Base-by-base conservation (phyloP, 2,113 vertebrate genomes). In the Macquaria ambigua region DNA sequence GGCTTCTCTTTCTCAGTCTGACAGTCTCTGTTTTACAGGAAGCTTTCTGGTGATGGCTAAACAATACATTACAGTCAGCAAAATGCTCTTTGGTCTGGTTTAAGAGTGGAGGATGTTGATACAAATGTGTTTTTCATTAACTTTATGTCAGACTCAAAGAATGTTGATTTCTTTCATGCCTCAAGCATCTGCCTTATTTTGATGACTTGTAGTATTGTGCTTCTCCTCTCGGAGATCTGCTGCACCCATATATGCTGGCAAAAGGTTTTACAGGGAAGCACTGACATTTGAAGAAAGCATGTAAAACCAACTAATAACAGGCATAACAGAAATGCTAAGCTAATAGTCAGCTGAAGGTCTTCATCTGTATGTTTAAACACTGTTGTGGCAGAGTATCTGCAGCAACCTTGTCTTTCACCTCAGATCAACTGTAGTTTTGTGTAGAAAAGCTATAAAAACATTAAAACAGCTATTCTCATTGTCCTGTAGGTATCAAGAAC, bases 101-200 rank as follows among this genome's bases (percentile, higher is more conserved):
- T 55, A 4, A 55, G 64, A 74, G 63, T 18, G 9, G 28, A 69
- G 62, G 43, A 31, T 50, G 59, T 74, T 34, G 50, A 64, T 72
- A 20, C 41, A 69, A 64, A 73, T 81, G 78, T 82, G 66, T 55
- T 82, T 85, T 74, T 81, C 52, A 74, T 87, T 81, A 81, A 50
- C 66, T 83, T 59, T 62, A 39, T 81, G 70, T 81, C 71, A 83
- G 75, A 79, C 53, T 41, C 10, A 5, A 87, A 77, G 82, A 90
- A 87, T 77, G 79, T 74, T 2, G 67, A 82, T 61, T 77, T 77
- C 28, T 72, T 72, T 72, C 18, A 12, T 28, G 67, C 74, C 18
- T 71, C 31, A 1, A 48, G 77, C 56, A 39, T 56, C n/a, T 72
- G 7, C 66, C 46, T 34, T 20, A 3, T 72, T 82, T 48, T 63